Percentiles rank a stretch among this genome's conserved stretches.
phyloP scores from a whole-genome alignment of 2,888 invertebrate genomes.

The Drosophila kambysellisi region DNA sequence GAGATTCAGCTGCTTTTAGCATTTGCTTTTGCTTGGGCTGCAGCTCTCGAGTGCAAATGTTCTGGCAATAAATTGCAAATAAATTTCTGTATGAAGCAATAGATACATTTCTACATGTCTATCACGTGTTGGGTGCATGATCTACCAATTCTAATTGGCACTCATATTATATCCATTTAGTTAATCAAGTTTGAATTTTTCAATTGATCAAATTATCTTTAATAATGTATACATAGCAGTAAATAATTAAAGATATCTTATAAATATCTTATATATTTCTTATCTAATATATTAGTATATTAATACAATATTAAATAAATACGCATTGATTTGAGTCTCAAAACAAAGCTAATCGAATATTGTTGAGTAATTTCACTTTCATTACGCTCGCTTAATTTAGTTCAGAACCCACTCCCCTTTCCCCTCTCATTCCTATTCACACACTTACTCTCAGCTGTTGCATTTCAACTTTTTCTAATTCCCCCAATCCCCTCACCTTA shows the following conservation, averaged over 20 bases:
- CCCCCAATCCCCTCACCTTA: not conserved
- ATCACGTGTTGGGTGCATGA: constrained; percentile 53
- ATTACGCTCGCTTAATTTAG: constrained; percentile 46
- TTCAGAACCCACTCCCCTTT: constrained; percentile 7
- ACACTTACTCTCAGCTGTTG: constrained; percentile 8
- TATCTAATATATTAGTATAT: too few relatives aligned
- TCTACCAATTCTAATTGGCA: constrained; percentile 19
- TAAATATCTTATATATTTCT: not conserved
- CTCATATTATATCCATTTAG: not conserved
- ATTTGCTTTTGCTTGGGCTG: constrained; percentile 1
- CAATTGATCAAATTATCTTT: not conserved
- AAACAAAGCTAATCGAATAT: constrained; percentile 14
- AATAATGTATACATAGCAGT: not conserved
- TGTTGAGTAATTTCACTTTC: constrained; percentile 49
- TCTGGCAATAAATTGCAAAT: constrained; percentile 64
- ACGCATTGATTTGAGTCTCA: constrained; percentile 12
- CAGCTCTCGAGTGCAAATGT: constrained; percentile 18
- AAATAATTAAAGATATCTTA: not conserved
- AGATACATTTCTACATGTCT: constrained; percentile 19
- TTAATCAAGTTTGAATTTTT: not conserved
- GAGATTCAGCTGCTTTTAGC: not conserved
- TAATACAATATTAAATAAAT: not conserved
- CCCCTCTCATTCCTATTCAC: not conserved
- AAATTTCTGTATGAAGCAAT: constrained; percentile 39
- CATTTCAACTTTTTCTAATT: constrained; percentile 35